Conservation (phyloP, 92 coral and sea anemone species). For the Zoanthus sansibaricus region DNA sequence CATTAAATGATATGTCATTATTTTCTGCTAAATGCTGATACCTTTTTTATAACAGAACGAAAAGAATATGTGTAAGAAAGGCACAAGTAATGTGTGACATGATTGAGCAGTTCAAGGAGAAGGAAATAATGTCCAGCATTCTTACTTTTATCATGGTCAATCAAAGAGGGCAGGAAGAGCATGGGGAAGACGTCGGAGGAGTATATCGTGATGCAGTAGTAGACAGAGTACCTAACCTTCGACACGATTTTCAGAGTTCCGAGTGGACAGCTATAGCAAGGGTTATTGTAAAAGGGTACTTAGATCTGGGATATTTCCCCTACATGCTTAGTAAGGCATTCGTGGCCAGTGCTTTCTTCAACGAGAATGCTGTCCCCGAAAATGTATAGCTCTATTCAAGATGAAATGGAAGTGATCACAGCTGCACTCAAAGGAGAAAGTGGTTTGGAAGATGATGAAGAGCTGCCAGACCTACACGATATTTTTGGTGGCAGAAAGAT, state of each 20-base stretch:
- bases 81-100: constrained; percentile 9
- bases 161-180: constrained; percentile 48
- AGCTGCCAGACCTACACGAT: constrained; percentile 37
- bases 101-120: constrained; percentile 6
- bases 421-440: constrained; percentile 23
- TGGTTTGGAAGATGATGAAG: constrained; percentile 10
- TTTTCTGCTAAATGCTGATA: constrained; percentile 16
- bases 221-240: constrained; percentile 23
- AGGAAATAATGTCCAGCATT: constrained; percentile 37
- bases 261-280: constrained; percentile 41
- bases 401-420: constrained; percentile 29
- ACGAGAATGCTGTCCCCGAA: constrained; percentile 24
- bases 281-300: constrained; percentile 37
- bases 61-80: constrained; percentile 24
- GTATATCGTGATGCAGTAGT: constrained; percentile 34
- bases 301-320: constrained; percentile 43
- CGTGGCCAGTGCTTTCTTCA: constrained; percentile 41
- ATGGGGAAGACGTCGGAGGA: constrained; percentile 41
- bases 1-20: too few species aligned
- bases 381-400: constrained; percentile 29
- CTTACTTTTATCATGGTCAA: constrained; percentile 49
- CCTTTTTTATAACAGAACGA: constrained; percentile 30
- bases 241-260: constrained; percentile 15
- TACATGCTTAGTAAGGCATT: constrained; percentile 38
- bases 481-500: constrained; percentile 47